A percentile compares a stretch with the other conserved stretches of the same genome.
Evolutionary conservation across 2,888 invertebrate species (phyloP).

Genomic region (Athetis lepigone): DNA sequence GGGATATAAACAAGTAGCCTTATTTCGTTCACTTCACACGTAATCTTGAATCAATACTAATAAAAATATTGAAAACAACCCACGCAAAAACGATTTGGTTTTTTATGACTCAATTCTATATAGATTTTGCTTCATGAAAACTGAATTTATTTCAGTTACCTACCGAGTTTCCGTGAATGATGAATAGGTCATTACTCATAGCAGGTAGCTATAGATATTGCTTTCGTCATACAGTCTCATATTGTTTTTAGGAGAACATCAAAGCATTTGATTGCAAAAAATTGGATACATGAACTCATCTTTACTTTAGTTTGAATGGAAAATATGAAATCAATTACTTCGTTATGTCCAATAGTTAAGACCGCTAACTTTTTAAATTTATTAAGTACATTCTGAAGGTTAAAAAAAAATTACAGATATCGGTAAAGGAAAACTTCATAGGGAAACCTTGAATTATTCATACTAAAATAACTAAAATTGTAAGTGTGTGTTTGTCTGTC

Average conservation of each 20-base stretch:
- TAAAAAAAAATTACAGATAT: too few species aligned
- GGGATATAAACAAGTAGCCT: too few species aligned
- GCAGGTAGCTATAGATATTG: background rate
- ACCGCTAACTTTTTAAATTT: too few species aligned
- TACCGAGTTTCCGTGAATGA: background rate
- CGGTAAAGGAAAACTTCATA: too few species aligned
- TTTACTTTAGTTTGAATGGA: too few species aligned
- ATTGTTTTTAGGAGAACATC: background rate
- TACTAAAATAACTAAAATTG: too few species aligned
- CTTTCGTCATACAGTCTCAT: background rate
- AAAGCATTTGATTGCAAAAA: background rate
- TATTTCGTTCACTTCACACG: too few species aligned
- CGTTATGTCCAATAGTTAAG: too few species aligned
- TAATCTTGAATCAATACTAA: background rate
- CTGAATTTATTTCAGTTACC: slow-evolving; percentile 26
- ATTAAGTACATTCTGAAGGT: too few species aligned
- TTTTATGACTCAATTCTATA: slow-evolving; percentile 6
- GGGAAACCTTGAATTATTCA: too few species aligned
- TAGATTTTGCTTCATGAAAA: slow-evolving; percentile 11
- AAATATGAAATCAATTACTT: too few species aligned
- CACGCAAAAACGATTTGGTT: slow-evolving; percentile 9
- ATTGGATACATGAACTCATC: background rate
- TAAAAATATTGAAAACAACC: background rate
- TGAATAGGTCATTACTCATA: background rate
- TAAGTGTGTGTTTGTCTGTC: too few species aligned